These are phyloP conservation scores for Pavo muticus DNA, from an alignment of 2,113 vertebrate genomes.

Conservation along the genomic window DNA sequence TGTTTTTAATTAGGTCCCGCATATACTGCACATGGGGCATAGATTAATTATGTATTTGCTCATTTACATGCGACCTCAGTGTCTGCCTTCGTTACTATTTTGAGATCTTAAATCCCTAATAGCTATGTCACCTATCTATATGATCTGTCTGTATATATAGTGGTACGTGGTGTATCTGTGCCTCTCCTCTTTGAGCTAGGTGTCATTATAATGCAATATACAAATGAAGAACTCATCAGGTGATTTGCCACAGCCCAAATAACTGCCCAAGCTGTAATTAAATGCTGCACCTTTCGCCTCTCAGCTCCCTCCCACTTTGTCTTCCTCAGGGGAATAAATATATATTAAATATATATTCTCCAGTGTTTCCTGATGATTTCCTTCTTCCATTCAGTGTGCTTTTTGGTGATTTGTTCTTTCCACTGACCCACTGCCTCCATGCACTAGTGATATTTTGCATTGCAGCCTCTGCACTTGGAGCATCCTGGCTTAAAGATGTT, in stretches of 20 bases:
- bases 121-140: not conserved
- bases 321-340: not conserved
- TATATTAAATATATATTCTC: not conserved
- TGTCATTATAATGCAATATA: not conserved
- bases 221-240: not conserved
- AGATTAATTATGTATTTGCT: not conserved
- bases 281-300: not conserved
- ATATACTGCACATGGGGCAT: rapidly evolving
- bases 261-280: not conserved
- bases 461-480: not conserved
- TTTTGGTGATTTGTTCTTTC: not conserved
- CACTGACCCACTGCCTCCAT: not conserved
- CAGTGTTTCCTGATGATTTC: not conserved
- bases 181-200: not conserved
- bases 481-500: not conserved
- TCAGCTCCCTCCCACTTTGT: not conserved
- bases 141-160: not conserved
- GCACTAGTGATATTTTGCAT: not conserved
- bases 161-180: not conserved
- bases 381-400: not conserved
- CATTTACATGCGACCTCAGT: not conserved
- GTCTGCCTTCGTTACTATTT: not conserved
- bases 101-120: not conserved
- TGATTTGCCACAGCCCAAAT: not conserved
- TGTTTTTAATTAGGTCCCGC: not conserved